phyloP scores from a whole-genome alignment of 2,888 invertebrate species.

The Hirtodrosophila alboralis region DNA sequence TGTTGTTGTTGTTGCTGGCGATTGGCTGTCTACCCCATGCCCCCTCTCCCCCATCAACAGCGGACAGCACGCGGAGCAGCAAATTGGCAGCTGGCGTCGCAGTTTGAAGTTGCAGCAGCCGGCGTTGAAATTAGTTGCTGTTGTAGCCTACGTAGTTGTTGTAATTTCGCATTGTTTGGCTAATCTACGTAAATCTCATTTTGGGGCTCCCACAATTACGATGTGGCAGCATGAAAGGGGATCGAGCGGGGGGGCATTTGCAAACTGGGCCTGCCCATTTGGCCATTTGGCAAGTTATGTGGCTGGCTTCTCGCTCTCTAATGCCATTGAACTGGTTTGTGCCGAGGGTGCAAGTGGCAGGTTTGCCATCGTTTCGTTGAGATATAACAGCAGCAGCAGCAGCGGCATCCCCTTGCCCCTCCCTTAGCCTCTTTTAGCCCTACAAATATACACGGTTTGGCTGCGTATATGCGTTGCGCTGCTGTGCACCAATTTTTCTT shows the following conservation, averaged over 20 bases:
- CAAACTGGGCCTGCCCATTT: slow-evolving; percentile 67
- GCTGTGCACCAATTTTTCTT: slow-evolving; percentile 74
- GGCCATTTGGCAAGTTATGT: slow-evolving; percentile 72
- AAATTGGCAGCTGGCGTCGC: slow-evolving; percentile 48
- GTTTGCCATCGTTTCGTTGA: slow-evolving; percentile 51
- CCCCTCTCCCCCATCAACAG: not conserved
- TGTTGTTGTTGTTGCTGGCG: slow-evolving; percentile 45
- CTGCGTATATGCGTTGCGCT: slow-evolving; percentile 48
- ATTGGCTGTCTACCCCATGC: slow-evolving; percentile 17
- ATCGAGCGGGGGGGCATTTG: slow-evolving; percentile 2
- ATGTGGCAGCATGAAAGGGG: slow-evolving; percentile 11
- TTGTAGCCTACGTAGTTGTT: slow-evolving; percentile 45
- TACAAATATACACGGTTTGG: not conserved
- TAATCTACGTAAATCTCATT: slow-evolving; percentile 76
- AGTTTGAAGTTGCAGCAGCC: slow-evolving; percentile 33
- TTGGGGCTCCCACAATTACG: slow-evolving; percentile 77
- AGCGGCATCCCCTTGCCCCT: not conserved
- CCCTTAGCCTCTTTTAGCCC: not conserved
- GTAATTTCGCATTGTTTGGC: slow-evolving; percentile 77
- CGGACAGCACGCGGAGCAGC: slow-evolving; percentile 39
- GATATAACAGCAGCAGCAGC: too few species aligned
- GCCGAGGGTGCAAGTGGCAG: slow-evolving; percentile 74
- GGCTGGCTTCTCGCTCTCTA: slow-evolving; percentile 70
- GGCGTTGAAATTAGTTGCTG: slow-evolving; percentile 47
- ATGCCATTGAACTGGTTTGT: slow-evolving; percentile 74